These are phyloP conservation scores for Mythimna albipuncta DNA, from an alignment of 2,888 invertebrate genomes.

Conservation along the genomic window DNA sequence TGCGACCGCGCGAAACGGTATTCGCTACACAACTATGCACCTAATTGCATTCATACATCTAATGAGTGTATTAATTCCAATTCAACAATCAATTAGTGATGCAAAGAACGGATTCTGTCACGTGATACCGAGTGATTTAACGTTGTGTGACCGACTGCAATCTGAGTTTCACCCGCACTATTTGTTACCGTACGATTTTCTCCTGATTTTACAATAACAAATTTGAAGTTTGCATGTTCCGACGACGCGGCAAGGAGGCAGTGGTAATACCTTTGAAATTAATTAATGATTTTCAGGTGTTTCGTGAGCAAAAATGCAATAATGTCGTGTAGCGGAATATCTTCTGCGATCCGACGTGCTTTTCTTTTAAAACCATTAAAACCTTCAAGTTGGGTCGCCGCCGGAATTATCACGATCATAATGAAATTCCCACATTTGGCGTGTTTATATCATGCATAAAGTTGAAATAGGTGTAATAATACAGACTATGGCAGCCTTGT, in stretches of 20 bases:
- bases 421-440: conserved; percentile 65
- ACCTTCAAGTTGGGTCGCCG: conserved; percentile 50
- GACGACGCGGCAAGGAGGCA: conserved; percentile 29
- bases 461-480: conserved; percentile 62
- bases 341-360: conserved; percentile 50
- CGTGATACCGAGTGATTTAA: conserved; percentile 69
- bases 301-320: conserved; percentile 60
- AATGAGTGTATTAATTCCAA: conserved; percentile 81
- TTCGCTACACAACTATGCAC: conserved; percentile 81
- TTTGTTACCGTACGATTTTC: conserved; percentile 55
- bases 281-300: conserved; percentile 61
- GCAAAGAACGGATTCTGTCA: conserved; percentile 76
- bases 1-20: conserved; percentile 85
- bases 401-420: conserved; percentile 59
- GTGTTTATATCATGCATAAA: conserved; percentile 65
- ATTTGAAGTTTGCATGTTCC: conserved; percentile 64
- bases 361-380: conserved; percentile 61
- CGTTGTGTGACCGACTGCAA: conserved; percentile 55
- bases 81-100: conserved; percentile 76
- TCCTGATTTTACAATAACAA: conserved; percentile 63
- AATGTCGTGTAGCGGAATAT: conserved; percentile 59
- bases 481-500: conserved; percentile 40
- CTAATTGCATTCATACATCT: conserved; percentile 83
- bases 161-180: conserved; percentile 66
- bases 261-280: conserved; percentile 56